Conservation (phyloP, 2,113 vertebrate genomes). For the Tretioscincus oriximinensis region DNA sequence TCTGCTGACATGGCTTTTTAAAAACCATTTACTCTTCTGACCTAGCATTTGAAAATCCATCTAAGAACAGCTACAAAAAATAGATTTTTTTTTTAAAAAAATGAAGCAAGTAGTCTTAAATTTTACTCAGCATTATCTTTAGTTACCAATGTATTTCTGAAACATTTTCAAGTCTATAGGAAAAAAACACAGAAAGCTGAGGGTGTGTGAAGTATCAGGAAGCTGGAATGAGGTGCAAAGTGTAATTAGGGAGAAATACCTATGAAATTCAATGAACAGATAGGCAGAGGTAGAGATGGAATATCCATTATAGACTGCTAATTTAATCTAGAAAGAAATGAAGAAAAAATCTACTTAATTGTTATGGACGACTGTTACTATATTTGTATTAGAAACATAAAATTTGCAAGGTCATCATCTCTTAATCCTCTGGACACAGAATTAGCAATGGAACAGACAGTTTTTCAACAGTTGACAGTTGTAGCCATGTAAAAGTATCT, state of each 20-base stretch:
- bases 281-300: neutral
- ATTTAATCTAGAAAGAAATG: too few species aligned
- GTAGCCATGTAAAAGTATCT: neutral
- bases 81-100: neutral
- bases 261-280: neutral
- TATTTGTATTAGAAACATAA: neutral
- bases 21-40: slow-evolving; percentile 21
- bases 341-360: too few species aligned
- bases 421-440: neutral
- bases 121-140: neutral
- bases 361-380: neutral
- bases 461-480: neutral
- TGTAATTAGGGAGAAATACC: too few species aligned
- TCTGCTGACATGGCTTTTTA: slow-evolving; percentile 12
- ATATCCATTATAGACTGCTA: neutral
- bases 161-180: neutral
- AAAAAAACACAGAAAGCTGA: neutral
- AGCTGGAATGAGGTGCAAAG: neutral
- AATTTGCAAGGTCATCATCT: neutral
- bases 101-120: neutral
- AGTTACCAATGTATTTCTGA: neutral
- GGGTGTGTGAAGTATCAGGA: too few species aligned
- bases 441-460: neutral
- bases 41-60: neutral
- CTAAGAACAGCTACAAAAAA: neutral